These are phyloP conservation scores for Planiliza haematocheilus DNA, from an alignment of 2,113 vertebrate species.

Conservation along the genomic window DNA sequence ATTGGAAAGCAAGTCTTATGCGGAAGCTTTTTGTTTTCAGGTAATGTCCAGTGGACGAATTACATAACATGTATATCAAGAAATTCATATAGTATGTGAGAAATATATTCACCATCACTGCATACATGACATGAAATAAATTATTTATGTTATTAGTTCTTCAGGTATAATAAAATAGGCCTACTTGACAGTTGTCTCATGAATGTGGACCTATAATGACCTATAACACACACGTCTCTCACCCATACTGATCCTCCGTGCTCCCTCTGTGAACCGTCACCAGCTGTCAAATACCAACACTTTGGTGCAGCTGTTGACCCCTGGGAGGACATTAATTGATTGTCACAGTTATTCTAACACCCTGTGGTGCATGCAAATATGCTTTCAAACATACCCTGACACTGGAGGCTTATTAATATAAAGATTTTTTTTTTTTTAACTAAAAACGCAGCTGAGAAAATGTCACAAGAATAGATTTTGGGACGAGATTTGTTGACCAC, in stretches of 20 bases:
- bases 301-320: conserved; percentile 61
- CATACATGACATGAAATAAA: too few species aligned
- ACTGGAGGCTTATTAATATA: neutral
- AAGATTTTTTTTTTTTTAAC: too few species aligned
- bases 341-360: conserved; percentile 43
- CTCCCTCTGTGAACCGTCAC: neutral
- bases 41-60: too few species aligned
- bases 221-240: neutral
- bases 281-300: conserved; percentile 61
- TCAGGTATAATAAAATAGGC: too few species aligned
- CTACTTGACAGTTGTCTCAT: neutral
- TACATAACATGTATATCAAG: too few species aligned
- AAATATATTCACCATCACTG: too few species aligned
- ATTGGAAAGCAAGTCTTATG: too few species aligned
- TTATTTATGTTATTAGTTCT: too few species aligned
- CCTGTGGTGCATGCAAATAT: conserved; percentile 20
- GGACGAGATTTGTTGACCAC: neutral
- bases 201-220: neutral
- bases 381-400: neutral
- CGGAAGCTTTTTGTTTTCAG: too few species aligned
- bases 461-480: neutral
- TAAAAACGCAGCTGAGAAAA: too few species aligned
- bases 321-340: conserved; percentile 34
- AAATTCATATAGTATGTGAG: too few species aligned
- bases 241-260: neutral